Evolutionary conservation across 2,797 vertebrate species (phyloP).

Genomic region (Lemur catta): DNA sequence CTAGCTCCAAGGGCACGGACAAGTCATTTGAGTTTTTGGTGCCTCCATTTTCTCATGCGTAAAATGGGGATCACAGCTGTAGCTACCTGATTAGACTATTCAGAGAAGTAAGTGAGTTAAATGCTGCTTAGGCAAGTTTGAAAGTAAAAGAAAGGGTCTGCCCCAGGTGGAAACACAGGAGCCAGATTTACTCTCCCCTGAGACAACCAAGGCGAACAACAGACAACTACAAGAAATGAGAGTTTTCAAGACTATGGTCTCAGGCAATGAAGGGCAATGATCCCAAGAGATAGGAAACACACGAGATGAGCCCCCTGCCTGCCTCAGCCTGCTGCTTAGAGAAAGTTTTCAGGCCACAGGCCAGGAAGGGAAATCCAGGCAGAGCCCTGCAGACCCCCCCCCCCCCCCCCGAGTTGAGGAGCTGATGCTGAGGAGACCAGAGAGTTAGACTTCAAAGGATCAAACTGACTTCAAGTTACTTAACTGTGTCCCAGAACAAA

Average conservation of each 20-base stretch:
- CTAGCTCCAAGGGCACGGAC: background rate
- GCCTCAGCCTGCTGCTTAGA: background rate
- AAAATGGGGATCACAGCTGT: background rate
- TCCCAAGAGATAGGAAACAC: background rate
- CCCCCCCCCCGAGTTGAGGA: background rate
- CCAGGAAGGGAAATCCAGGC: background rate
- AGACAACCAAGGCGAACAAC: background rate
- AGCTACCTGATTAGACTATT: background rate
- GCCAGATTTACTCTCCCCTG: background rate
- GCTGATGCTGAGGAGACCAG: background rate
- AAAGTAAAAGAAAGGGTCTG: background rate
- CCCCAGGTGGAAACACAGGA: background rate
- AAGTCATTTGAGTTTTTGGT: background rate
- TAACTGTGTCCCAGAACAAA: background rate
- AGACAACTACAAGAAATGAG: background rate
- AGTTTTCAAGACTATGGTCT: background rate
- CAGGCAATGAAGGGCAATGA: background rate
- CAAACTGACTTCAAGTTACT: background rate
- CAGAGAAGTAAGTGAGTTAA: background rate
- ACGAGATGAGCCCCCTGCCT: background rate
- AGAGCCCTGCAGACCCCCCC: background rate
- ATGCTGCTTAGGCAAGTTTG: background rate
- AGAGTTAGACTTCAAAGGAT: background rate
- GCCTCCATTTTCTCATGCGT: background rate
- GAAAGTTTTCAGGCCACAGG: background rate